phyloP scores from a whole-genome alignment of 2,113 vertebrate genomes.

The Scortum barcoo region DNA sequence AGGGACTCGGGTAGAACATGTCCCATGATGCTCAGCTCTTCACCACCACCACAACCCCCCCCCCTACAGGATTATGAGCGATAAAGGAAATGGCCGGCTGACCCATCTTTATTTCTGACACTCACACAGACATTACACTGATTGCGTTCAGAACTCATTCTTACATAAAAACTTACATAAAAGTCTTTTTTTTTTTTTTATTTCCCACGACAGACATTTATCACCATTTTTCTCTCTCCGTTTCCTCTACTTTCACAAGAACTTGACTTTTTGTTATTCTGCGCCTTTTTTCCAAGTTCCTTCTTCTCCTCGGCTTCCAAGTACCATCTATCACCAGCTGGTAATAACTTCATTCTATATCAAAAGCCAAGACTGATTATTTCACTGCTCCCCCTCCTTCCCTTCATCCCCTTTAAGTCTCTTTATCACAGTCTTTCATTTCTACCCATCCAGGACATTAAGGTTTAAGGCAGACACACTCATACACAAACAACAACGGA shows the following conservation, averaged over 20 bases:
- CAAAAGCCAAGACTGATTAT: conserved; percentile 31
- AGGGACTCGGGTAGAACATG: conserved; percentile 9
- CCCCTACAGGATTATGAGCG: conserved; percentile 24
- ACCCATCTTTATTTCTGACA: conserved; percentile 33
- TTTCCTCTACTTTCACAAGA: conserved; percentile 15
- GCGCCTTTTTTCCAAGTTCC: conserved; percentile 2
- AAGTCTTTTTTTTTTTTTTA: neutral
- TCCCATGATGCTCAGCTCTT: conserved; percentile 46
- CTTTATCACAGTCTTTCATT: conserved; percentile 31
- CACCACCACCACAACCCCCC: neutral
- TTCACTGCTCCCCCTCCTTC: neutral
- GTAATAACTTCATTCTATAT: conserved; percentile 43
- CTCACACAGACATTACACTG: neutral
- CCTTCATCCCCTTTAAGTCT: conserved; percentile 8
- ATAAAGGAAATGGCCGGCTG: conserved; percentile 39
- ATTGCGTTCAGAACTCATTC: conserved; percentile 8
- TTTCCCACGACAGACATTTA: conserved; percentile 7
- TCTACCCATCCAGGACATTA: conserved; percentile 40
- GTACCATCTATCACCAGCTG: conserved; percentile 46
- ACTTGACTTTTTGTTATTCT: conserved; percentile 1
- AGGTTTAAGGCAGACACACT: conserved; percentile 34
- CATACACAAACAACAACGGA: conserved; percentile 58
- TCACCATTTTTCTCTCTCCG: neutral
- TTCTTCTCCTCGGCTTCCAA: conserved; percentile 15
- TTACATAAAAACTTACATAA: neutral